Conservation (phyloP, 2,888 invertebrate genomes). For the Xanthia togata region DNA sequence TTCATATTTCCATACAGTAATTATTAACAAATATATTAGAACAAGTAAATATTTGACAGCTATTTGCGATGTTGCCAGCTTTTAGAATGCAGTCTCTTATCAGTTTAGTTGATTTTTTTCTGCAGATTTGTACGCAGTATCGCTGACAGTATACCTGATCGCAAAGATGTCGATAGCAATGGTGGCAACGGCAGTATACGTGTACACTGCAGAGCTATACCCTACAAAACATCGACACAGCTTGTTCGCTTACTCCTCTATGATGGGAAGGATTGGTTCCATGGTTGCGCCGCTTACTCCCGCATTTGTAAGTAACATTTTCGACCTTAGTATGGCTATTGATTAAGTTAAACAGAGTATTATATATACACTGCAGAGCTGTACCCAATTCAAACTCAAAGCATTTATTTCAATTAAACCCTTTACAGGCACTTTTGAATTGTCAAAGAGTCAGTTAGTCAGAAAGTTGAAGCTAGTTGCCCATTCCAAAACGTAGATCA, state of each 20-base stretch:
- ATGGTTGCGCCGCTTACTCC: conserved; percentile 91
- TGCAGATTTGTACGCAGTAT: conserved; percentile 70
- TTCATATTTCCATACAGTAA: too few relatives aligned
- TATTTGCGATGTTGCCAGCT: not conserved
- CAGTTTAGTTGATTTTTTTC: not conserved
- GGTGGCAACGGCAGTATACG: conserved; percentile 89
- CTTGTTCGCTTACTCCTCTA: conserved; percentile 91
- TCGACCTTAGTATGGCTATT: not conserved
- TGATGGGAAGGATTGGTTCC: conserved; percentile 91
- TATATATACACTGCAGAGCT: too few relatives aligned
- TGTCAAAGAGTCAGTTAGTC: too few relatives aligned
- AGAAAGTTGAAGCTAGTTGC: too few relatives aligned
- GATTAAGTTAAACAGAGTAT: not conserved
- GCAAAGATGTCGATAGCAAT: conserved; percentile 91
- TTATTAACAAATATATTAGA: not conserved
- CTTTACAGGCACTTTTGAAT: too few relatives aligned
- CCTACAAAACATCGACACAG: conserved; percentile 91
- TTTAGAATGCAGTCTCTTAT: not conserved
- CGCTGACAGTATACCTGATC: conserved; percentile 87
- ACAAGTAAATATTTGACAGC: not conserved
- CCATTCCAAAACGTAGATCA: too few relatives aligned
- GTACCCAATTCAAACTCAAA: too few relatives aligned
- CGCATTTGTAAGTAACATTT: conserved; percentile 85
- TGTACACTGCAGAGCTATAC: conserved; percentile 91
- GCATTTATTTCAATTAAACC: too few relatives aligned